Evolutionary conservation across 2,888 invertebrate genomes (phyloP), one percentile per base, ranked within the genome.

Genomic region (Nomada ruficornis): DNA sequence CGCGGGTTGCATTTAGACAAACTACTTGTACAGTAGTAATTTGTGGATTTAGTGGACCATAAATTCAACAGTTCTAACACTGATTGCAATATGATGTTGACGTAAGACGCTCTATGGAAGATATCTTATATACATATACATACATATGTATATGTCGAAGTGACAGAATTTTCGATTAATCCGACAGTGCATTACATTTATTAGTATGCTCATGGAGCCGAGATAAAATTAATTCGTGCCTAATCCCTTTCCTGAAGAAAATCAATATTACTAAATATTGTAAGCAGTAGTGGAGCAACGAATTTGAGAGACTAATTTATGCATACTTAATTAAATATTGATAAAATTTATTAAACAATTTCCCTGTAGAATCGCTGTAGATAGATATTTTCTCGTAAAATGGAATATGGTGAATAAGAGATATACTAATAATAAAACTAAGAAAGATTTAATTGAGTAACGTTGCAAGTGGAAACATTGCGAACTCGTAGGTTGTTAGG

Each of bases 21-120:
- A 69, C 11, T 80, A 82, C 69, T 80, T 65, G 81, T 65, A 50
- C 63, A 72, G 65, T 55, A 62, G 75, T 80, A 82, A 82, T 80
- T 80, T 82, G 81, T 81, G 62, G 75, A 80, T 80, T 80, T 50
- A 70, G 81, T 80, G 65, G 81, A 70, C 81, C 80, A 80, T 80
- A 80, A 80, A 80, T 80, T 60, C 80, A 80, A 73, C 80, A 80
- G 80, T 68, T 52, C 60, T 70, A 80, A 74, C 70, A 65, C 74
- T 80, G 75, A 82, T 82, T 82, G 81, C 81, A 65, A 80, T 75
- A 75, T 75, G 81, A 82, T 82, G 81, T 82, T 80, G 81, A 82
- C 81, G 23, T 70, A 80, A 75, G 81, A 82, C 65, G 65, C 55
- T 55, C 26, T 55, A 65, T 60, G 42, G n/a, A 42, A 26, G 59